Percentiles rank a stretch among this genome's conserved stretches.
phyloP scores from a whole-genome alignment of 2,113 vertebrate genomes.

The Xyrauchen texanus region DNA sequence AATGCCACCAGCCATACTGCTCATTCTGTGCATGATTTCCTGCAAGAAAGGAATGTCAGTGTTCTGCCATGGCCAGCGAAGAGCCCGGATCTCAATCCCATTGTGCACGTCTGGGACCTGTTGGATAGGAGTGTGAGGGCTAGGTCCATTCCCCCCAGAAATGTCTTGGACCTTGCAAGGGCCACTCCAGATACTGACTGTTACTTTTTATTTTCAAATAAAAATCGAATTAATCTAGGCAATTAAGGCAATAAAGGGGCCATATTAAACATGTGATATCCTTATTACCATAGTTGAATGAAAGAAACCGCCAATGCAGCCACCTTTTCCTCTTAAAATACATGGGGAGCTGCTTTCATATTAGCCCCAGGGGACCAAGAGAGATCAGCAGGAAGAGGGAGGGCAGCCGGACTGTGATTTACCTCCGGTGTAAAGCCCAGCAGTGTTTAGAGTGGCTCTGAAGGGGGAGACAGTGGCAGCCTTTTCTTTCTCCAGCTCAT shows the following conservation, averaged over 20 bases:
- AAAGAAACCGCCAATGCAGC: slow-evolving; percentile 32
- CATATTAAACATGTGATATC: slow-evolving; percentile 1
- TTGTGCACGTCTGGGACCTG: no score
- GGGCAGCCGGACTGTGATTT: slow-evolving; percentile 21
- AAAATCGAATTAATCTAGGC: background rate
- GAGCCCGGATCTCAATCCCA: no score
- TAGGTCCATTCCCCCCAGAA: no score
- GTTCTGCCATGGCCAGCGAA: no score
- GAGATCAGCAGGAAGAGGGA: slow-evolving; percentile 25
- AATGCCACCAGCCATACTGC: no score
- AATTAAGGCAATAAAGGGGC: background rate
- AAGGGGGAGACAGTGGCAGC: slow-evolving; percentile 83
- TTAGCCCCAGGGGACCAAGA: background rate
- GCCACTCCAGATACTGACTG: no score
- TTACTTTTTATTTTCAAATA: background rate
- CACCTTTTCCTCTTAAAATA: background rate
- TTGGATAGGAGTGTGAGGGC: no score
- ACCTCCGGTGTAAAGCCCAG: slow-evolving; percentile 87
- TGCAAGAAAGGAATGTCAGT: no score
- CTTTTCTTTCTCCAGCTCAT: slow-evolving; percentile 85
- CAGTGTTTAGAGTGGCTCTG: slow-evolving; percentile 81
- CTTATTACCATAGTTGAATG: background rate
- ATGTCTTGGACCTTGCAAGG: no score
- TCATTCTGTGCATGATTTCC: no score
- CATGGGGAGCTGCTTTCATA: slow-evolving; percentile 2